Evolutionary conservation across 2,797 vertebrate species (phyloP).

Genomic region (Sebastes variabilis): DNA sequence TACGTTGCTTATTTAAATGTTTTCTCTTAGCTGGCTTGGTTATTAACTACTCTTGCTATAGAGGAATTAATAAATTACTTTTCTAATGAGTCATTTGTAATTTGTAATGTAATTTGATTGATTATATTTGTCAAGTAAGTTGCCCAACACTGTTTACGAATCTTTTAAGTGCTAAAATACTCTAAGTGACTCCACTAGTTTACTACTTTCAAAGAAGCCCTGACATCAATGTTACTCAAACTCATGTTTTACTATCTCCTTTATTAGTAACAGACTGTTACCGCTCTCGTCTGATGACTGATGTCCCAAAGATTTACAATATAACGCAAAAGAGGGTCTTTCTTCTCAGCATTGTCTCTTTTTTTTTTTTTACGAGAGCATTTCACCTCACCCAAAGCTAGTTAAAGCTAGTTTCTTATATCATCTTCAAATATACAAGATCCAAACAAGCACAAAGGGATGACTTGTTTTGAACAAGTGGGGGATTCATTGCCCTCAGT

Average conservation of each 20-base stretch:
- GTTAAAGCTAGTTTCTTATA: conserved; percentile 12
- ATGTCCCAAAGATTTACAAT: neutral
- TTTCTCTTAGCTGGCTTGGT: no score
- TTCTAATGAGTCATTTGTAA: neutral
- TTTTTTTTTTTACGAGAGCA: neutral
- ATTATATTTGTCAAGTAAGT: neutral
- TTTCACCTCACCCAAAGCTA: neutral
- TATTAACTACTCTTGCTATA: neutral
- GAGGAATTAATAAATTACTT: neutral
- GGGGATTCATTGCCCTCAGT: conserved; percentile 37
- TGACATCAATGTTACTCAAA: neutral
- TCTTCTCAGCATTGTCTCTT: neutral
- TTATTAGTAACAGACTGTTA: neutral
- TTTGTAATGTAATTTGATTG: neutral
- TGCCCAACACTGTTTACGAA: neutral
- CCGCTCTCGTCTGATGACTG: neutral
- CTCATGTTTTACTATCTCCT: neutral
- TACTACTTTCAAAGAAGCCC: neutral
- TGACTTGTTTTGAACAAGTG: conserved; percentile 50
- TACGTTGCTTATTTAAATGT: no score
- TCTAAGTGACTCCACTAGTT: neutral
- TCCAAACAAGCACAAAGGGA: conserved; percentile 39
- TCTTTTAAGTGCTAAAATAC: neutral
- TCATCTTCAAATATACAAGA: conserved; percentile 4
- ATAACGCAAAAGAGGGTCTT: neutral